These are phyloP conservation scores for Chrysolina haemoptera DNA, from an alignment of 2,888 invertebrate species.

Conservation along the genomic window DNA sequence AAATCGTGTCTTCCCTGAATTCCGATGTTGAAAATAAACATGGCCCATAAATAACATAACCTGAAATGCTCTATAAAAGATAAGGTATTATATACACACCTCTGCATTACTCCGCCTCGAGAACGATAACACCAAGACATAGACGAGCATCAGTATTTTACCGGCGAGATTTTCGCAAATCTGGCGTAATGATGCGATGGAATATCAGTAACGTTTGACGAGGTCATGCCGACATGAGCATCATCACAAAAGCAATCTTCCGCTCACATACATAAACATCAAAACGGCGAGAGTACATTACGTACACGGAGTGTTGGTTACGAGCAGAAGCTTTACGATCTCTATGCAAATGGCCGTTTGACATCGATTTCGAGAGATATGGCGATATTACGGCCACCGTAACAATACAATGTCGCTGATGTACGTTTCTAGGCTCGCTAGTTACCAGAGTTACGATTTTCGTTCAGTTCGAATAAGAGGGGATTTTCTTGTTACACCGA, in stretches of 20 bases:
- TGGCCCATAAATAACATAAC: too few species aligned
- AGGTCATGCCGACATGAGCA: constrained; percentile 28
- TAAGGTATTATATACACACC: not conserved
- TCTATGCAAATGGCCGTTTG: constrained; percentile 60
- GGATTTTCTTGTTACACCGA: too few species aligned
- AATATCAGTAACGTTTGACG: constrained; percentile 16
- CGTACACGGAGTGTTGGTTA: constrained; percentile 54
- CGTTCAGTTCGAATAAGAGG: too few species aligned
- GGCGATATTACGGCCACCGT: constrained; percentile 54
- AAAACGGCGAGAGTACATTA: constrained; percentile 48
- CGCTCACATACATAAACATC: constrained; percentile 36
- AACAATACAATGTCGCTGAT: constrained; percentile 56
- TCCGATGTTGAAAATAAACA: too few species aligned
- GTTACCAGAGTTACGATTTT: not conserved
- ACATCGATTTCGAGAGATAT: constrained; percentile 60
- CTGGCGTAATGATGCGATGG: constrained; percentile 14
- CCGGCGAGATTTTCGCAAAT: constrained; percentile 7
- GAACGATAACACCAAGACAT: not conserved
- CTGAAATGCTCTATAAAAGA: not conserved
- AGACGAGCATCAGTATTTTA: constrained; percentile 8
- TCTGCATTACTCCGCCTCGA: not conserved
- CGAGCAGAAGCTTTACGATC: constrained; percentile 57
- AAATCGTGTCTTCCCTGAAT: not conserved
- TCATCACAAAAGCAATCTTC: constrained; percentile 37
- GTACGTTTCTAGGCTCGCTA: constrained; percentile 32